Evolutionary conservation across 2,888 invertebrate genomes (phyloP).

Genomic region (Philopedon plagiatum): DNA sequence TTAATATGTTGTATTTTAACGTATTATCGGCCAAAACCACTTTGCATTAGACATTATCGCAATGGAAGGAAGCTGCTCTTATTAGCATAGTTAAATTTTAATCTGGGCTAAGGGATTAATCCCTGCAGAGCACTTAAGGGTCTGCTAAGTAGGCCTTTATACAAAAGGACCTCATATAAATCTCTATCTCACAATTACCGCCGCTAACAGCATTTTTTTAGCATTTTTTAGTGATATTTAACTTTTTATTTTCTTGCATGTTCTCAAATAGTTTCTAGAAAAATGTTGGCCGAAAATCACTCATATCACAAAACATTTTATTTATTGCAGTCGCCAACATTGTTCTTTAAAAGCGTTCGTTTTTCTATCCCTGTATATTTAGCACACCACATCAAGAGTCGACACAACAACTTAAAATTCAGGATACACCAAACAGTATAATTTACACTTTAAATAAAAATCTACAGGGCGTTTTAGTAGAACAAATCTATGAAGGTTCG

Average conservation of each 20-base stretch:
- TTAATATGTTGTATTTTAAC: too few relatives aligned
- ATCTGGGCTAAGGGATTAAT: constrained; percentile 1
- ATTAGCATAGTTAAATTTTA: constrained; percentile 20
- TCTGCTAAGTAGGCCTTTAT: neutral
- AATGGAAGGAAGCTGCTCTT: neutral
- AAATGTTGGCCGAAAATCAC: neutral
- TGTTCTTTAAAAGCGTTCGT: neutral
- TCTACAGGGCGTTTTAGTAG: constrained; percentile 31
- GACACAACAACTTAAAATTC: constrained; percentile 30
- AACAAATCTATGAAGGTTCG: constrained; percentile 13
- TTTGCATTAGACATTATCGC: too few relatives aligned
- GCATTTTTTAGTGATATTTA: neutral
- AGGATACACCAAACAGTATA: constrained; percentile 27
- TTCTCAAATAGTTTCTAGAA: neutral
- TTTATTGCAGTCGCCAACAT: neutral
- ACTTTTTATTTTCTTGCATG: constrained; percentile 7
- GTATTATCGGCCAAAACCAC: neutral
- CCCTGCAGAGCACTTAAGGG: constrained; percentile 6
- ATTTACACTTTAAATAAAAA: constrained; percentile 22
- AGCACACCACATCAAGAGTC: constrained; percentile 26
- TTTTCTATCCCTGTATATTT: constrained; percentile 24
- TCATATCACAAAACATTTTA: neutral
- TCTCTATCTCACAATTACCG: neutral
- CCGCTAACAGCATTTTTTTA: neutral
- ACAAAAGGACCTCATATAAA: neutral